These are phyloP conservation scores for Gallinago nigripennis DNA, from an alignment of 2,797 vertebrate species.

Conservation along the genomic window DNA sequence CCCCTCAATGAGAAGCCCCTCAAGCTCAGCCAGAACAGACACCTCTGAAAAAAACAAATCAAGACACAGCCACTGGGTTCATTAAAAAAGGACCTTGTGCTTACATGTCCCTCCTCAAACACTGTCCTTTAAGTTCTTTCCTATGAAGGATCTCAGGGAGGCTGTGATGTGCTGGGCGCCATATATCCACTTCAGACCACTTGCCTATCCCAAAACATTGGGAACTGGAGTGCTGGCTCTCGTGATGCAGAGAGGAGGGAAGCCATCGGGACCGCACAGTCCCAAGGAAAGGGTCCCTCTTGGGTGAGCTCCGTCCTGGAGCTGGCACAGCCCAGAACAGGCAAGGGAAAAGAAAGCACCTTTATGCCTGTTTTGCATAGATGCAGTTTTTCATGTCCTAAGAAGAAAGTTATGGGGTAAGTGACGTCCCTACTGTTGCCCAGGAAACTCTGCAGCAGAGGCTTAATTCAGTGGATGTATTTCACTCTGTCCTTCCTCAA, in stretches of 20 bases:
- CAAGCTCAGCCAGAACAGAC: not conserved
- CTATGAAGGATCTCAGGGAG: not conserved
- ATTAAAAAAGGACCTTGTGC: not conserved
- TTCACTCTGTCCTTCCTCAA: not conserved
- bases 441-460: not conserved
- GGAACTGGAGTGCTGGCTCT: not conserved
- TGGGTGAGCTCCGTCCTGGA: not conserved
- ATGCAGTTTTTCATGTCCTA: not conserved
- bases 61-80: not conserved
- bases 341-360: not conserved
- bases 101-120: not conserved
- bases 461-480: not conserved
- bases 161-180: not conserved
- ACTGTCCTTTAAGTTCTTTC: not conserved
- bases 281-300: not conserved
- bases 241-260: rapidly evolving
- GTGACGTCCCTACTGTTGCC: not conserved
- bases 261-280: not conserved
- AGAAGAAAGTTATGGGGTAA: not conserved
- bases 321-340: not conserved
- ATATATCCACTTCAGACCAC: not conserved
- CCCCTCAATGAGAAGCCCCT: too few species aligned
- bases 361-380: not conserved
- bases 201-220: not conserved
- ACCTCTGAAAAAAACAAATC: not conserved